Evolutionary conservation across 2,797 vertebrate species (phyloP).

Genomic region (Sus cebifrons): DNA sequence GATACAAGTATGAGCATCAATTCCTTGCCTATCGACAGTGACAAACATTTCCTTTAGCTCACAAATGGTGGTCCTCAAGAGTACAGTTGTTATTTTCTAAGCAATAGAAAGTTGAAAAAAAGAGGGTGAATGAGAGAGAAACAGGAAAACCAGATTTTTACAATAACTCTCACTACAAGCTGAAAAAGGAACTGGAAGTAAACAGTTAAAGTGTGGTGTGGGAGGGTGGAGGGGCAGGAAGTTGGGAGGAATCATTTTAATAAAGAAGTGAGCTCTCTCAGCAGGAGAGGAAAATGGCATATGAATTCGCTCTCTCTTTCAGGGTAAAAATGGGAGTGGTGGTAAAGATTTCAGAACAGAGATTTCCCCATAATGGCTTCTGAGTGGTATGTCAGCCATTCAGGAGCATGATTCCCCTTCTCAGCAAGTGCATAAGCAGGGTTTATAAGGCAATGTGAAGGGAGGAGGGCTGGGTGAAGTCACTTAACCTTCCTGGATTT

Average conservation of each 20-base stretch:
- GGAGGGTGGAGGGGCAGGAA: too few relatives aligned
- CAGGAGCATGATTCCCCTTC: not conserved
- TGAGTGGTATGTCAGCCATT: fast-evolving
- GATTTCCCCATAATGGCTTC: not conserved
- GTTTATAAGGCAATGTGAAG: not conserved
- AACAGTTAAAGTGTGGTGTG: not conserved
- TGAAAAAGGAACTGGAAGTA: constrained; percentile 46
- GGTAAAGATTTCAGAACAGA: not conserved
- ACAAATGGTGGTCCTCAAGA: not conserved
- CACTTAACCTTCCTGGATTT: constrained; percentile 16
- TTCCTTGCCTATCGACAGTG: not conserved
- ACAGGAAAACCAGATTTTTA: not conserved
- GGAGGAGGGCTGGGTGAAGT: not conserved
- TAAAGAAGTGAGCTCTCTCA: not conserved
- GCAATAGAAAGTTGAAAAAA: not conserved
- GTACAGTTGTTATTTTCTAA: constrained; percentile 2
- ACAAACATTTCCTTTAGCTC: constrained; percentile 1
- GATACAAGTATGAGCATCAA: not conserved
- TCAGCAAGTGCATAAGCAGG: not conserved
- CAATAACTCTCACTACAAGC: not conserved
- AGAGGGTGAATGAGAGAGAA: not conserved
- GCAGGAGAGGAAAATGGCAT: not conserved
- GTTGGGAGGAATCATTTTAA: not conserved
- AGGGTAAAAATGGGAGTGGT: not conserved
- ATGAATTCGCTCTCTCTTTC: not conserved